A percentile compares a stretch with the other conserved stretches of the same genome.
Conservation (phyloP, 2,113 vertebrate species). For the Phocoena phocoena region DNA sequence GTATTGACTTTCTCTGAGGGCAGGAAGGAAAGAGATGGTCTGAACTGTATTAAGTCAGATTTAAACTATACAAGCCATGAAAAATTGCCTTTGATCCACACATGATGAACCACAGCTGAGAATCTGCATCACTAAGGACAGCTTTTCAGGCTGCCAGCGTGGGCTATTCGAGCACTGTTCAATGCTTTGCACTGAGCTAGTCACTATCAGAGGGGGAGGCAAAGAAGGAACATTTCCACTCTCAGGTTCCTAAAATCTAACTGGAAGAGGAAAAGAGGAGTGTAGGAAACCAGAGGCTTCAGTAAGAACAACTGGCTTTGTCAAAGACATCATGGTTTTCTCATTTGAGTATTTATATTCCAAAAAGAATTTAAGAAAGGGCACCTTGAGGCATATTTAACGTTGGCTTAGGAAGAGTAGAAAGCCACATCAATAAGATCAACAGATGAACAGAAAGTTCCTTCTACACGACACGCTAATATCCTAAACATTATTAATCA, state of each 20-base stretch:
- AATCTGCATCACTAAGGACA: background rate
- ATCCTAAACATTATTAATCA: background rate
- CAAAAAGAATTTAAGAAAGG: constrained; percentile 6
- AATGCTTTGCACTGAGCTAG: background rate
- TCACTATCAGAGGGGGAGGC: background rate
- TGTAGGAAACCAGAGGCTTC: background rate
- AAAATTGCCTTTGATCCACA: background rate
- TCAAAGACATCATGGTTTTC: background rate
- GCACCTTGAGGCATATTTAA: background rate
- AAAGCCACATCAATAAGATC: background rate
- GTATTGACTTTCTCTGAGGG: background rate
- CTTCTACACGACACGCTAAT: background rate
- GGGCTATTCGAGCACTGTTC: background rate
- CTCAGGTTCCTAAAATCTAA: background rate
- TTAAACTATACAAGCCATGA: background rate
- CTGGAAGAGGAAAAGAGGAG: background rate
- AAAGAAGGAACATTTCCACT: background rate
- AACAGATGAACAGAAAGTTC: background rate
- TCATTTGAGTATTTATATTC: background rate
- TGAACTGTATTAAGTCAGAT: background rate
- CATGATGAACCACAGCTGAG: background rate
- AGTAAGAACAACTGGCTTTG: background rate
- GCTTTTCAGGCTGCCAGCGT: background rate
- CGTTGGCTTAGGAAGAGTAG: background rate
- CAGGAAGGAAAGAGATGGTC: background rate